Percentiles rank a stretch among this genome's conserved stretches.
Conservation (phyloP, 2,113 vertebrate species). For the Tetrao urogallus region DNA sequence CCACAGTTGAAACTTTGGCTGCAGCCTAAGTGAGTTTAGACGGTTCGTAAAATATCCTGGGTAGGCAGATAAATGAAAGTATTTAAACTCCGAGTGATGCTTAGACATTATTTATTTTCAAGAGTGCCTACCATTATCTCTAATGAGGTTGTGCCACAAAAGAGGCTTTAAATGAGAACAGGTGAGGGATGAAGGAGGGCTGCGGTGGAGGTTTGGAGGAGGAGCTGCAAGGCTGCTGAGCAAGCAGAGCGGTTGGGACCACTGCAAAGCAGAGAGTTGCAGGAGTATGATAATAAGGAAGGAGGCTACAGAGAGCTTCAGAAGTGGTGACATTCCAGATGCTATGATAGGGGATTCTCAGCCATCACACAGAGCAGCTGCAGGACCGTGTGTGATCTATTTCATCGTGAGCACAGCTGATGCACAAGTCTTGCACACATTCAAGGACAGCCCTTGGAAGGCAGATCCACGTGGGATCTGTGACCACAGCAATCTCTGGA, state of each 20-base stretch:
- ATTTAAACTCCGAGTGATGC: slow-evolving; percentile 4
- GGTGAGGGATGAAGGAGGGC: background rate
- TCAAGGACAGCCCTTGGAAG: background rate
- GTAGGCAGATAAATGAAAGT: background rate
- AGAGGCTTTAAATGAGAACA: background rate
- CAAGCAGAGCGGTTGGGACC: background rate
- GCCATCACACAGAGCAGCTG: background rate
- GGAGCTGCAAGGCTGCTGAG: background rate
- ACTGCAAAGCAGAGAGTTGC: background rate
- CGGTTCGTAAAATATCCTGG: slow-evolving; percentile 11
- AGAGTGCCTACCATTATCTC: background rate
- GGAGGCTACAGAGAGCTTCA: background rate
- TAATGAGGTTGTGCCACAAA: background rate
- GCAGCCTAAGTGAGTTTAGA: slow-evolving; percentile 1
- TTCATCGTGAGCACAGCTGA: background rate
- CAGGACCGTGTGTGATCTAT: background rate
- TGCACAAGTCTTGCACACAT: background rate
- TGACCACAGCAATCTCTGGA: background rate
- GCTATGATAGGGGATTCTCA: background rate
- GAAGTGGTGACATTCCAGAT: background rate
- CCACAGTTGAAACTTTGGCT: slow-evolving; percentile 22
- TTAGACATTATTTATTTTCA: background rate
- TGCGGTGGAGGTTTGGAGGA: background rate
- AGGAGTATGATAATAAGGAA: background rate
- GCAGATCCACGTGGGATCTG: background rate